These are phyloP conservation scores for zebrafish (Danio rerio) DNA, from an alignment of 2,113 vertebrate genomes.

Conservation along the genomic window GRCz12tu NC_133195.1:21774501-21775000, in stretches of 20 bases:
- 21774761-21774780: slow-evolving; percentile 27
- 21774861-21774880: slow-evolving; percentile 32
- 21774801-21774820: slow-evolving; percentile 68
- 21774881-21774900: slow-evolving; percentile 7
- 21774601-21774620: neutral
- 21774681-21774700: neutral
- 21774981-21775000: too few species aligned
- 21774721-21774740: slow-evolving; percentile 45
- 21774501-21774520: too few species aligned
- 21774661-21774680: neutral
- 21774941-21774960: too few species aligned
- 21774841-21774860: slow-evolving; percentile 52
- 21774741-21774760: slow-evolving; percentile 48
- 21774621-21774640: neutral
- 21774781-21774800: slow-evolving; percentile 73
- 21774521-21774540: too few species aligned
- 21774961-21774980: too few species aligned
- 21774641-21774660: neutral
- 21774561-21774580: too few species aligned
- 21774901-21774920: neutral
- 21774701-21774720: neutral
- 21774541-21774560: too few species aligned
- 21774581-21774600: neutral
- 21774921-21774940: neutral
- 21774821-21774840: slow-evolving; percentile 45